Evolutionary conservation across 2,797 vertebrate species (phyloP).

Genomic region (Meriones psammophilus): DNA sequence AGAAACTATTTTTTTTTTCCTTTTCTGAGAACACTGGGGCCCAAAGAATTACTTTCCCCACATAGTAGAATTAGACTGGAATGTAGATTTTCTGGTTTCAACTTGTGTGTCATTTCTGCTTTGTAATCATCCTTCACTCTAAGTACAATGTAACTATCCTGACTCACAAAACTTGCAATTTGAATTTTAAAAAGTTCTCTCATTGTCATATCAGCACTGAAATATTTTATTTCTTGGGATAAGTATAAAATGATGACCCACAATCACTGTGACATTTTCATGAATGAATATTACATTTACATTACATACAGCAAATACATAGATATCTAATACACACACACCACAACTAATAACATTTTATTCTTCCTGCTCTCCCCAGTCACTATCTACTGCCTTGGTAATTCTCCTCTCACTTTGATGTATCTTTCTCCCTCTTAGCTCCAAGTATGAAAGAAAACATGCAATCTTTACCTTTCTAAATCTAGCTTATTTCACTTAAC

Average conservation of each 20-base stretch:
- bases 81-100: neutral
- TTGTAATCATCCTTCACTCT: neutral
- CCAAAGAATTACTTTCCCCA: neutral
- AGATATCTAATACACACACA: neutral
- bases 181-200: neutral
- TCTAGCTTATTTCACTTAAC: neutral
- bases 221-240: neutral
- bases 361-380: neutral
- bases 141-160: neutral
- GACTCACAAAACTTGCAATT: neutral
- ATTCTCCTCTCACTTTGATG: neutral
- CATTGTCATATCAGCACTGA: neutral
- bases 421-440: neutral
- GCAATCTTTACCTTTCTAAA: neutral
- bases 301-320: neutral
- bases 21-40: neutral
- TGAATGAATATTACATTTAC: neutral
- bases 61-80: neutral
- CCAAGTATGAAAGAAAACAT: neutral
- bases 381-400: neutral
- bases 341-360: neutral
- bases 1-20: neutral
- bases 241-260: neutral
- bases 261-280: neutral
- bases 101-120: neutral